A percentile compares a stretch with the other conserved stretches of the same genome.
phyloP scores from a whole-genome alignment of 2,113 vertebrate species.

The Chamaea fasciata region DNA sequence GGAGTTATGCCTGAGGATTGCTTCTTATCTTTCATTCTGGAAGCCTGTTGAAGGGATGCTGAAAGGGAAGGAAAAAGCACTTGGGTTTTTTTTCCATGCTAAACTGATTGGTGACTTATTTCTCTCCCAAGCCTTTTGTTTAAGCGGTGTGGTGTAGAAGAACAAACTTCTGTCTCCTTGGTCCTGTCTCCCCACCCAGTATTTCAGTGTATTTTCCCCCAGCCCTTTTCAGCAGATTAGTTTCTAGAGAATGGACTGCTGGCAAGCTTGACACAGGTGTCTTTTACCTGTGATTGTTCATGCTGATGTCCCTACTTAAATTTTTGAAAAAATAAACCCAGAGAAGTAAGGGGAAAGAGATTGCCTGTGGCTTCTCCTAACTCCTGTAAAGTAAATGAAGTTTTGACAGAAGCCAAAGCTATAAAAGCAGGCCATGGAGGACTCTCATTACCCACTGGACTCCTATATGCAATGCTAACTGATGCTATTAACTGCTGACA shows the following conservation, averaged over 20 bases:
- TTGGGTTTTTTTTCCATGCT: background rate
- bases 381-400: background rate
- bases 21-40: background rate
- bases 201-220: background rate
- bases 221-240: background rate
- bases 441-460: background rate
- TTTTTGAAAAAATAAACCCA: background rate
- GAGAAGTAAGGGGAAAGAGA: background rate
- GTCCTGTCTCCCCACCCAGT: background rate
- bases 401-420: background rate
- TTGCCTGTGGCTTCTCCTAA: background rate
- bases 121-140: background rate
- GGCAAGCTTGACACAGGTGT: background rate
- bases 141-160: background rate
- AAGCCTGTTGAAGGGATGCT: background rate
- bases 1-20: background rate
- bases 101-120: background rate
- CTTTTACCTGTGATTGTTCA: background rate
- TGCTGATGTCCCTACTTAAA: background rate
- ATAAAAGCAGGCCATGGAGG: background rate
- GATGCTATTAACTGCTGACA: background rate
- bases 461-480: background rate
- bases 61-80: background rate
- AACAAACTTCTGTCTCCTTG: background rate
- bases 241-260: background rate